Percentiles rank a stretch among this genome's conserved stretches.
Evolutionary conservation across 2,113 vertebrate species (phyloP).

Genomic region (Tragelaphus strepsiceros): DNA sequence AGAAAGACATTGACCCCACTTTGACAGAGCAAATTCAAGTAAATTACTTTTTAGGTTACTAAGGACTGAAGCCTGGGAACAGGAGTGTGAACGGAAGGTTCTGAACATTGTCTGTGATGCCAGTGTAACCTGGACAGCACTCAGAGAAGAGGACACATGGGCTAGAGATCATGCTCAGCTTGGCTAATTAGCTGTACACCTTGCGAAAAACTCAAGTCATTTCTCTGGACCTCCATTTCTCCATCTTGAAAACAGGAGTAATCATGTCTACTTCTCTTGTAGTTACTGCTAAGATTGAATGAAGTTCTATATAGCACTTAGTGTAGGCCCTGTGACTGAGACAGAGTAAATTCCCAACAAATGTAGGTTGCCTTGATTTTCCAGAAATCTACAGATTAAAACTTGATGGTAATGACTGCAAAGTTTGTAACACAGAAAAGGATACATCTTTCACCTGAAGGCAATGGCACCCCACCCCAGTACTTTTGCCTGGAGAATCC

Average conservation of each 20-base stretch:
- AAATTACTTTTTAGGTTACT: neutral
- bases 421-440: neutral
- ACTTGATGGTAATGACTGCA: neutral
- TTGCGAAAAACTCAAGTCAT: neutral
- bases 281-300: neutral
- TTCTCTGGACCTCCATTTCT: neutral
- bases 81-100: neutral
- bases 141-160: neutral
- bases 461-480: no score
- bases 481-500: no score
- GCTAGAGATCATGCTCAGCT: accelerated
- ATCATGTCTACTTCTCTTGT: neutral
- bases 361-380: neutral
- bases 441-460: neutral
- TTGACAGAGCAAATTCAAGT: neutral
- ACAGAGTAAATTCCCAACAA: neutral
- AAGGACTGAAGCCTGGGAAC: neutral
- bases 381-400: neutral
- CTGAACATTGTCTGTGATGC: neutral
- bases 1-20: neutral
- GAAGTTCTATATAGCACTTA: neutral
- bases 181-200: neutral
- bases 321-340: neutral
- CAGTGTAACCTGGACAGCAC: neutral
- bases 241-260: neutral